Evolutionary conservation across 2,888 invertebrate genomes (phyloP).

Genomic region (Meandrusa payeni): DNA sequence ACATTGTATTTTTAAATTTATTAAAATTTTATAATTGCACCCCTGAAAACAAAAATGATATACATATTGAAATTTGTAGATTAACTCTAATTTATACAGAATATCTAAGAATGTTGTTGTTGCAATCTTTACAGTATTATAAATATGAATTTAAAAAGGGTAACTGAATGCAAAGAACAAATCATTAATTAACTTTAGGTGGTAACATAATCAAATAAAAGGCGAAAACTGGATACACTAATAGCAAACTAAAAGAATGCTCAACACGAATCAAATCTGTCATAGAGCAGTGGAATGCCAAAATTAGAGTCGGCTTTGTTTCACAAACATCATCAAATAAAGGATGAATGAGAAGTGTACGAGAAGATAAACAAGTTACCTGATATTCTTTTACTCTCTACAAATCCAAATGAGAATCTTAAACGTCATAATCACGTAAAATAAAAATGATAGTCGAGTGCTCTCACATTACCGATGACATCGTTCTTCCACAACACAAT

Average conservation of each 20-base stretch:
- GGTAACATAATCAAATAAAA: conserved; percentile 51
- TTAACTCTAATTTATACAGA: background rate
- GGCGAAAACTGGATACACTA: conserved; percentile 9
- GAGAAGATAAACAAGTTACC: conserved; percentile 48
- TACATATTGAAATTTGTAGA: background rate
- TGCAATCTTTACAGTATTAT: conserved; percentile 22
- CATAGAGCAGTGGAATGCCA: conserved; percentile 71
- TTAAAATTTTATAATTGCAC: conserved; percentile 2
- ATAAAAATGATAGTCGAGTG: conserved; percentile 65
- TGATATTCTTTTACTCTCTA: conserved; percentile 53
- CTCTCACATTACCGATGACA: conserved; percentile 81
- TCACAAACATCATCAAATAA: conserved; percentile 33
- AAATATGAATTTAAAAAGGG: no score
- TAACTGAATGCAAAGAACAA: background rate
- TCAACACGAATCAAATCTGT: conserved; percentile 56
- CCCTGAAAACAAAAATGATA: conserved; percentile 21
- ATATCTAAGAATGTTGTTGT: conserved; percentile 11
- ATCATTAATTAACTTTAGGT: conserved; percentile 29
- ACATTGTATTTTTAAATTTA: conserved; percentile 10
- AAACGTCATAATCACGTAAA: conserved; percentile 69
- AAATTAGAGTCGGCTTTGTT: conserved; percentile 72
- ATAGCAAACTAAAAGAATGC: conserved; percentile 36
- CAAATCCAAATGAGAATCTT: conserved; percentile 52
- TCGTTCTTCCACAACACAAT: conserved; percentile 61
- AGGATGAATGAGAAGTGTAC: conserved; percentile 26